Conservation (phyloP, 2,888 invertebrate species). For the Sphaerophoria taeniata region DNA sequence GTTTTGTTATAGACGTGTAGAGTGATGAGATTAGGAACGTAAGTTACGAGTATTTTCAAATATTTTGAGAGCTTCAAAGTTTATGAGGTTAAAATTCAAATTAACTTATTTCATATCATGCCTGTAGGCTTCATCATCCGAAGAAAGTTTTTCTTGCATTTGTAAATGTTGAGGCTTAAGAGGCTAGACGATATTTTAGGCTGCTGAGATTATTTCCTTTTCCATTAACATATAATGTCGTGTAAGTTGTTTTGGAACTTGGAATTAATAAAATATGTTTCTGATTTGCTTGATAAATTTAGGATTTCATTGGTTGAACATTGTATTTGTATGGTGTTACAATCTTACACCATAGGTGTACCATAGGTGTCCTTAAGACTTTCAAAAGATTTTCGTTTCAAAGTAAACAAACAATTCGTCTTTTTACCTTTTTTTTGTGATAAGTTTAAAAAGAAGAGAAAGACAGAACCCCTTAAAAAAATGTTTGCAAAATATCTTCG, state of each 20-base stretch:
- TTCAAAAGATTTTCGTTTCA: constrained; percentile 17
- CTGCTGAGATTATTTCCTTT: too few species aligned
- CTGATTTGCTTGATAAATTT: too few species aligned
- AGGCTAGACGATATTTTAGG: too few species aligned
- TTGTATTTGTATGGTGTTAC: too few species aligned
- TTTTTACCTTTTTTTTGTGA: constrained; percentile 37
- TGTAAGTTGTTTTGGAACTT: too few species aligned
- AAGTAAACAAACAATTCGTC: constrained; percentile 36
- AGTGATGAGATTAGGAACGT: neutral
- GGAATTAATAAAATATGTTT: too few species aligned
- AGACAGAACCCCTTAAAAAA: constrained; percentile 52
- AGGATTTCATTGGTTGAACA: too few species aligned
- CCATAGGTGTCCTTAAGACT: neutral
- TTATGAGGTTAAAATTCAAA: neutral
- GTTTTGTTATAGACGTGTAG: neutral
- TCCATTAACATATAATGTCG: too few species aligned
- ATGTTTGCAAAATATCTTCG: constrained; percentile 50
- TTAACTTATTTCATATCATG: neutral
- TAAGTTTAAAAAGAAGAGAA: neutral
- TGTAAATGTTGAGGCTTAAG: too few species aligned
- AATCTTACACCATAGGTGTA: too few species aligned
- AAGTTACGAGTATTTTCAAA: neutral
- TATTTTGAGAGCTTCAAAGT: neutral
- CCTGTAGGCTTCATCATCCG: neutral
- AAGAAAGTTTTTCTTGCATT: neutral